Evolutionary conservation across 2,113 vertebrate species (phyloP).

Genomic region (Chrysemys picta): DNA sequence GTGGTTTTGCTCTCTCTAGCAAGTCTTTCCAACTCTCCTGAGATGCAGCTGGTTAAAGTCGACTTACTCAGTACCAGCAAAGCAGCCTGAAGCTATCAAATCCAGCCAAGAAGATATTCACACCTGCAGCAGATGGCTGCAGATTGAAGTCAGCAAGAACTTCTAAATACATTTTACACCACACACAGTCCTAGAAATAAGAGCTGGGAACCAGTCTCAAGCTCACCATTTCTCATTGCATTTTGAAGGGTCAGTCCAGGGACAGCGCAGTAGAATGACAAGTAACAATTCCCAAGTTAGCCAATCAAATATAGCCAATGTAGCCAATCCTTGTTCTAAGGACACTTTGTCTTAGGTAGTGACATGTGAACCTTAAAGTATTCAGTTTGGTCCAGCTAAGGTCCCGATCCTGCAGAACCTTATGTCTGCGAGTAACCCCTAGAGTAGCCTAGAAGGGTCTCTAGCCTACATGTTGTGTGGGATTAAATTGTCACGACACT

Average conservation of each 20-base stretch:
- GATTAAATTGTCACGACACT: background rate
- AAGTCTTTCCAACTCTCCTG: background rate
- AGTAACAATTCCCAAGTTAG: background rate
- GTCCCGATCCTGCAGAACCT: fast-evolving
- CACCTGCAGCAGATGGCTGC: fast-evolving
- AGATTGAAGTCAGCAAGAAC: background rate
- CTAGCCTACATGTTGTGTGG: background rate
- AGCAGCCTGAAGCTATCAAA: too few species aligned
- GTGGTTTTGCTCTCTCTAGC: fast-evolving
- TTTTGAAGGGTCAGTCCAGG: background rate
- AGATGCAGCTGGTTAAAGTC: background rate
- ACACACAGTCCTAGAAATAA: background rate
- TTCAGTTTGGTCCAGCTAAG: background rate
- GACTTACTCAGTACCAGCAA: background rate
- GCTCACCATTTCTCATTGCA: background rate
- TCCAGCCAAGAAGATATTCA: background rate
- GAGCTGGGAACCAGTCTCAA: background rate
- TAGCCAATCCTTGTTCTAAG: background rate
- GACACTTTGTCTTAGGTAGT: background rate
- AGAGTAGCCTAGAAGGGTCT: too few species aligned
- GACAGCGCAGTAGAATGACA: background rate
- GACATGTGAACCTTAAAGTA: background rate
- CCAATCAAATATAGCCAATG: background rate
- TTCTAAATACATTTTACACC: background rate
- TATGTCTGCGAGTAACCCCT: fast-evolving